A percentile compares a stretch with the other conserved stretches of the same genome.
phyloP scores from a whole-genome alignment of 1,140 invertebrate species.

The Eueides isabella region DNA sequence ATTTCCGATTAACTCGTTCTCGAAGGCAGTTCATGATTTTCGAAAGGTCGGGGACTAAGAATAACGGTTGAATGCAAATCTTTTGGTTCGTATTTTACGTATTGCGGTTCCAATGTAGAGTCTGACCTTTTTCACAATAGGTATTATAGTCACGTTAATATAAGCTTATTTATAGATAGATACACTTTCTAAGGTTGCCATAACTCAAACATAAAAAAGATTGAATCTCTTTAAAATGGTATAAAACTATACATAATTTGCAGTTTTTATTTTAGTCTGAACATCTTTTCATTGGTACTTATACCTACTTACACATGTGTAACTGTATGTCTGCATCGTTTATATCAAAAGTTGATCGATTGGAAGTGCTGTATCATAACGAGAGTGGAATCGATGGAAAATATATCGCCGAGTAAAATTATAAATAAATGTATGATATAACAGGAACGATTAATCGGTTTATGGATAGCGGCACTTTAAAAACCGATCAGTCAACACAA shows the following conservation, averaged over 20 bases:
- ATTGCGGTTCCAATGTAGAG: background rate
- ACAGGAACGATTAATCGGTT: background rate
- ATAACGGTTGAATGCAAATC: conserved; percentile 21
- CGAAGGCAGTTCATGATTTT: conserved; percentile 15
- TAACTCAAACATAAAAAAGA: no score
- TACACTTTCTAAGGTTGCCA: no score
- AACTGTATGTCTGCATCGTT: background rate
- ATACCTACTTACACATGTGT: background rate
- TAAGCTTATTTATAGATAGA: background rate
- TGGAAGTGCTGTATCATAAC: background rate
- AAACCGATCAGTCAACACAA: background rate
- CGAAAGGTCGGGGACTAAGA: background rate
- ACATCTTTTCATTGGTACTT: background rate
- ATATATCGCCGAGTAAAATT: background rate
- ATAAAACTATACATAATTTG: no score
- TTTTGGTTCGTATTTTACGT: conserved; percentile 4
- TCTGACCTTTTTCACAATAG: background rate
- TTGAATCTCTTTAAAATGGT: no score
- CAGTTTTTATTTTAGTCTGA: no score
- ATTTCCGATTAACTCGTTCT: conserved; percentile 25
- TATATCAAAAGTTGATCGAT: background rate
- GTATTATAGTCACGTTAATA: background rate
- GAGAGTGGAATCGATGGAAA: background rate
- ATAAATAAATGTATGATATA: background rate
- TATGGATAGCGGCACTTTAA: background rate